Base-by-base conservation (phyloP, 2,113 vertebrate species). In the Ammodytes dubius region DNA sequence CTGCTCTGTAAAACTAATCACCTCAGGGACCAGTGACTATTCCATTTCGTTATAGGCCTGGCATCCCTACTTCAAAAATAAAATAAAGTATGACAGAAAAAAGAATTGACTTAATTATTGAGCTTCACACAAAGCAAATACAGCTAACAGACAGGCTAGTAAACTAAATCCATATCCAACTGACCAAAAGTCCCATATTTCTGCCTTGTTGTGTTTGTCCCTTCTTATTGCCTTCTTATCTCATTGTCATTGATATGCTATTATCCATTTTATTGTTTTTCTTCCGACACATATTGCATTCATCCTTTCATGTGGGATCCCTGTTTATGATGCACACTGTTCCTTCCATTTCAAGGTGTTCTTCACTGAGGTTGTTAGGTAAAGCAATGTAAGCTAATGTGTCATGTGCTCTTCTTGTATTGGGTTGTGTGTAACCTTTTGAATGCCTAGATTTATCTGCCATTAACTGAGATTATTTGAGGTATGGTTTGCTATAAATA, bases 1-100 rank as follows among this genome's bases (percentile, higher is more conserved):
- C 87, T 85, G 92, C 88, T 88, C 84, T 76, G 86, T 92, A 92
- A 92, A 90, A 91, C 89, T 92, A 92, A 93, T 90, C 91, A 91
- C 93, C 83, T 45, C 74, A 72, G 90, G 90, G 84, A 93, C 69
- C 46, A n/a, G 40, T 8, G n/a, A 37, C 76, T 64, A 61, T 72
- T 67, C 60, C 77, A 27, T 27, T 84, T 85, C 66, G 37, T 79
- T 75, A 43, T 78, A 49, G 60, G 50, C 79, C 67, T 56, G 27
- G 76, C 79, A 72, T 72, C 70, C 59, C 73, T 74, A n/a, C 59
- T 79, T 89, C 50, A 84, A 70, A 85, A 79, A 81, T 71, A 68
- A 27, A 27, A 27, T 27, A 27, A 27, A 71, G 70, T 73, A 57
- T 69, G 78, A 82, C 74, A 78, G 71, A 82, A 54, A 82, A 77